Base-by-base conservation (phyloP, 2,113 vertebrate species). In the Neotoma lepida region DNA sequence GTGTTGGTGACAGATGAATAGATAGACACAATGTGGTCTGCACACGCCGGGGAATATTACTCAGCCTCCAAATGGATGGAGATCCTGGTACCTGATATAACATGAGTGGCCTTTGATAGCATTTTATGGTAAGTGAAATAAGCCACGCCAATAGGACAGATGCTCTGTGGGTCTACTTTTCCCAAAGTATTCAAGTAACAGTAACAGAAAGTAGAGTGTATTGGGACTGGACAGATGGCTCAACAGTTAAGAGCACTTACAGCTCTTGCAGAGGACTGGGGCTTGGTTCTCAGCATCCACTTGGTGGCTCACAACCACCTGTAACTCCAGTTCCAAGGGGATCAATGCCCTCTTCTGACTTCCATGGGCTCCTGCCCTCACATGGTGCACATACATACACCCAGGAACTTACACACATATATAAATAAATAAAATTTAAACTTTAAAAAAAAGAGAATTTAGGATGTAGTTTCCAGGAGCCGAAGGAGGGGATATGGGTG, bases 1-100 rank as follows among this genome's bases (percentile, higher is more conserved):
- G 5, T 0, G 13, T 9, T 22, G 2, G 1, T 4, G 8, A 44
- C 1, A 2, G 9, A 5, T 0, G 6, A 35, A 6, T 0, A 22
- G 44, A 14, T 5, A 6, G 17, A 76, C 46, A 73, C 13, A 3
- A 13, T 1, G 18, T 5, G 18, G n/a, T 28, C n/a, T 20, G 10
- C 1, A 4, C 28, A 0, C 1, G 20, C 44, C 35, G 2, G 3
- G 2, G 82, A 41, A 10, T 28, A 10, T 33, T 8, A 39, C 12
- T 33, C 3, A 26, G 49, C 81, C 63, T 8, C 35, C 2, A 46
- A 71, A 86, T 44, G 46, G 68, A 73, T 17, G 77, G 64, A 35
- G 8, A 7, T n/a, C n/a, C 88, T 30, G 26, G 6, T 14, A n/a
- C 46, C 18, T 30, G 85, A 49, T 58, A 6, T 22, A 9, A 7